Percentiles rank a stretch among this genome's conserved stretches.
phyloP scores from a whole-genome alignment of 2,888 invertebrate species.

The Lypha dubia region DNA sequence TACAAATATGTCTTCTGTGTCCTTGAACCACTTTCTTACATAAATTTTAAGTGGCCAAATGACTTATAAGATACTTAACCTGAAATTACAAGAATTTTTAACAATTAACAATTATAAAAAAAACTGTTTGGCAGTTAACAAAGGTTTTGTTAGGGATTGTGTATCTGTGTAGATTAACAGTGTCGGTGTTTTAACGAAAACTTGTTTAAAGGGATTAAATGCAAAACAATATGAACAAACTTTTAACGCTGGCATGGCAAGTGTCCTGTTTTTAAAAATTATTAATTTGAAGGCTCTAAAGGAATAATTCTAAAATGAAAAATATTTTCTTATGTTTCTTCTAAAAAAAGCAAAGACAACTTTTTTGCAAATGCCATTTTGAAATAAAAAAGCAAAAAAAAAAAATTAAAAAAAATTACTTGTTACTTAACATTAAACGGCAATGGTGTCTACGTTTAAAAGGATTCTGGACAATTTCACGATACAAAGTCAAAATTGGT shows the following conservation, averaged over 20 bases:
- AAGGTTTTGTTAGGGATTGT: slow-evolving; percentile 9
- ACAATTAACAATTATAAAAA: slow-evolving; percentile 1
- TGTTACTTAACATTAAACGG: slow-evolving; percentile 72
- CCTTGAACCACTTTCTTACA: slow-evolving; percentile 27
- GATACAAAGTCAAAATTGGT: slow-evolving; percentile 75
- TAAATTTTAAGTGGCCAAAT: slow-evolving; percentile 23
- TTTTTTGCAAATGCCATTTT: slow-evolving; percentile 3
- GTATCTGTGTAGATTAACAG: slow-evolving; percentile 3
- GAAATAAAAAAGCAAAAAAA: background rate
- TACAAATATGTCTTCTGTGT: slow-evolving; percentile 47
- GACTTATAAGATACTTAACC: slow-evolving; percentile 56
- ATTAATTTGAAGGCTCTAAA: background rate
- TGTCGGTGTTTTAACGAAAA: background rate
- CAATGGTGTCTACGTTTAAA: slow-evolving; percentile 69
- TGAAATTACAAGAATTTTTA: slow-evolving; percentile 50
- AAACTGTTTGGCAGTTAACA: no score
- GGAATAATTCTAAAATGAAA: no score
- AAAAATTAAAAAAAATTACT: slow-evolving; percentile 52
- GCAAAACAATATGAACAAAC: background rate
- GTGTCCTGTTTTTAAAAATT: background rate
- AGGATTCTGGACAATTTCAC: slow-evolving; percentile 74
- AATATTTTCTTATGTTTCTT: background rate
- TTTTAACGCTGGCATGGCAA: background rate
- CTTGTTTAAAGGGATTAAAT: background rate
- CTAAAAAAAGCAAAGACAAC: slow-evolving; percentile 7